phyloP scores from a whole-genome alignment of 1,140 invertebrate species.

The Formica exsecta region DNA sequence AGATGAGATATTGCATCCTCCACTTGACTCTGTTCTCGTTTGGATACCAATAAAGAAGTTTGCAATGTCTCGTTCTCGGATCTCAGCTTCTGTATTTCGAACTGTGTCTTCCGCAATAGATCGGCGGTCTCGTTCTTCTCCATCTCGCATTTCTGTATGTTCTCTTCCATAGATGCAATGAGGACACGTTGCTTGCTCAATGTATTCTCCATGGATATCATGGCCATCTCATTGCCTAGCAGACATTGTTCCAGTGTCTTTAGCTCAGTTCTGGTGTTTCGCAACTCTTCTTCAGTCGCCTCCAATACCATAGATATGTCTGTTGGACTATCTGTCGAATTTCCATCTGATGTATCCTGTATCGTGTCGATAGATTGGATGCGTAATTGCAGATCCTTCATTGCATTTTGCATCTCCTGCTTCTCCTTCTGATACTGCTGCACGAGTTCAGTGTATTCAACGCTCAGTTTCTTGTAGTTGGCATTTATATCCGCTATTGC shows the following conservation, averaged over 20 bases:
- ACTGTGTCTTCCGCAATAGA: slow-evolving; percentile 43
- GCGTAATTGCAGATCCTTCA: slow-evolving; percentile 57
- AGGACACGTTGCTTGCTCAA: slow-evolving; percentile 67
- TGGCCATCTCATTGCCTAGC: slow-evolving; percentile 66
- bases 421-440: slow-evolving; percentile 74
- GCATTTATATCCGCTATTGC: slow-evolving; percentile 68
- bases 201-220: slow-evolving; percentile 66
- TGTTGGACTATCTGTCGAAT: neutral
- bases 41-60: slow-evolving; percentile 73
- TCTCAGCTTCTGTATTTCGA: slow-evolving; percentile 72
- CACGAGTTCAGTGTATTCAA: slow-evolving; percentile 69
- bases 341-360: slow-evolving; percentile 7
- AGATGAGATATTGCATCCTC: slow-evolving; percentile 79
- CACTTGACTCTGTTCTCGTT: slow-evolving; percentile 80
- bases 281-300: slow-evolving; percentile 71
- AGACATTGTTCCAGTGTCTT: slow-evolving; percentile 73
- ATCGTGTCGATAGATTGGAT: slow-evolving; percentile 19
- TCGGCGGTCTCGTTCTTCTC: slow-evolving; percentile 72
- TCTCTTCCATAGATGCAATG: slow-evolving; percentile 73
- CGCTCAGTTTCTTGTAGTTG: slow-evolving; percentile 75
- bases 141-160: slow-evolving; percentile 65
- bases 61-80: slow-evolving; percentile 77
- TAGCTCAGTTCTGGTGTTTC: slow-evolving; percentile 67
- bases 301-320: slow-evolving; percentile 73
- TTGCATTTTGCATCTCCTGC: slow-evolving; percentile 63